Percentiles rank a stretch among this genome's conserved stretches.
These are phyloP conservation scores for Atlantisia rogersi DNA, from an alignment of 2,113 vertebrate genomes.

Conservation along the genomic window DNA sequence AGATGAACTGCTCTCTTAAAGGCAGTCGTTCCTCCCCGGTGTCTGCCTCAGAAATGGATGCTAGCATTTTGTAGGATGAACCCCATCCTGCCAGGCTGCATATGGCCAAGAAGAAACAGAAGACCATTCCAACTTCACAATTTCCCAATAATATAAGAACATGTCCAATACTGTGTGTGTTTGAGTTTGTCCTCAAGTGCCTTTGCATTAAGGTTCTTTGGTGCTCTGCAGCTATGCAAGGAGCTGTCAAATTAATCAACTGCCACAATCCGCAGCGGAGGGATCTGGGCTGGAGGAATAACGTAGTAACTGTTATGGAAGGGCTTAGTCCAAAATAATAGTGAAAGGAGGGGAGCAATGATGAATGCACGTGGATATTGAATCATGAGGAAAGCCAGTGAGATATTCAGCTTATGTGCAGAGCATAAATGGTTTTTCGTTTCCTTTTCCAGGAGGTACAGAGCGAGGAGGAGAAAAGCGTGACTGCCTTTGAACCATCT, in stretches of 20 bases:
- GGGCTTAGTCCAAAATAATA: neutral
- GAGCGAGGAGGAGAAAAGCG: neutral
- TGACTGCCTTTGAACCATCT: neutral
- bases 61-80: neutral
- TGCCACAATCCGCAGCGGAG: neutral
- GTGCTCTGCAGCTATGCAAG: neutral
- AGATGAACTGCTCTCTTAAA: neutral
- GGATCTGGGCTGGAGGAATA: neutral
- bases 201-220: neutral
- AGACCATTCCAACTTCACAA: neutral
- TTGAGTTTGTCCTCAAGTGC: neutral
- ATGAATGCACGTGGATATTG: neutral
- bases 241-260: neutral
- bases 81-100: neutral
- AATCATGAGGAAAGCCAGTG: neutral
- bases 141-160: neutral
- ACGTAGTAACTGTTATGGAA: neutral
- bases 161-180: neutral
- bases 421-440: neutral
- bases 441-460: neutral
- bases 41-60: neutral
- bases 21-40: neutral
- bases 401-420: neutral
- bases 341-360: neutral
- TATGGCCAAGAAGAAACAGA: neutral